A percentile compares a stretch with the other conserved stretches of the same genome.
Conservation (phyloP, 2,888 invertebrate genomes). For the Leucophora obtusa region DNA sequence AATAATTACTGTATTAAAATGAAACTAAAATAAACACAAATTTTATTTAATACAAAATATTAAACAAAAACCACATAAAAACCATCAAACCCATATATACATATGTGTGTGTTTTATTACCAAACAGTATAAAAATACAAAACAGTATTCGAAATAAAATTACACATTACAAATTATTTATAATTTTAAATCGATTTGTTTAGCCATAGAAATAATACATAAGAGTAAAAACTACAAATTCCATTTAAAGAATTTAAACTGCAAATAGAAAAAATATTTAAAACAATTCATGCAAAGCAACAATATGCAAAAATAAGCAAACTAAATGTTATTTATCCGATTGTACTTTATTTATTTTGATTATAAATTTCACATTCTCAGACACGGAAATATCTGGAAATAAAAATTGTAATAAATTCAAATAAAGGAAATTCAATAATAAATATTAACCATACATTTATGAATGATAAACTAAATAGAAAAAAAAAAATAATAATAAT, state of each 20-base stretch:
- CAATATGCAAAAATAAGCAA: background rate
- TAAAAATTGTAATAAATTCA: background rate
- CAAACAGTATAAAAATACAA: slow-evolving; percentile 24
- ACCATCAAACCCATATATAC: slow-evolving; percentile 1
- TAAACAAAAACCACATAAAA: background rate
- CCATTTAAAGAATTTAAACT: background rate
- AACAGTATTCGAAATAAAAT: background rate
- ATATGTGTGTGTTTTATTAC: slow-evolving; percentile 11
- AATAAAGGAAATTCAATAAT: background rate
- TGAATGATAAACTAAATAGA: slow-evolving; percentile 24
- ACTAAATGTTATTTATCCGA: background rate
- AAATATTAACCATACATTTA: background rate
- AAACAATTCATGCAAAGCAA: background rate
- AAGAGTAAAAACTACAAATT: background rate
- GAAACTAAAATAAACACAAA: slow-evolving; percentile 1
- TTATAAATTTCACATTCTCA: background rate
- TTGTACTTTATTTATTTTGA: slow-evolving; percentile 1
- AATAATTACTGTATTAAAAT: slow-evolving; percentile 18
- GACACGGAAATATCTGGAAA: background rate
- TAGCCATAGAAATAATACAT: background rate
- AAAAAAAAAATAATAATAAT: background rate
- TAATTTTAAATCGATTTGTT: background rate
- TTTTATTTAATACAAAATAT: background rate
- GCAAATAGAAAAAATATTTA: background rate
- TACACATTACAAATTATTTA: background rate